Base-by-base conservation (phyloP, 1,140 invertebrate species). In the Uloborus diversus region DNA sequence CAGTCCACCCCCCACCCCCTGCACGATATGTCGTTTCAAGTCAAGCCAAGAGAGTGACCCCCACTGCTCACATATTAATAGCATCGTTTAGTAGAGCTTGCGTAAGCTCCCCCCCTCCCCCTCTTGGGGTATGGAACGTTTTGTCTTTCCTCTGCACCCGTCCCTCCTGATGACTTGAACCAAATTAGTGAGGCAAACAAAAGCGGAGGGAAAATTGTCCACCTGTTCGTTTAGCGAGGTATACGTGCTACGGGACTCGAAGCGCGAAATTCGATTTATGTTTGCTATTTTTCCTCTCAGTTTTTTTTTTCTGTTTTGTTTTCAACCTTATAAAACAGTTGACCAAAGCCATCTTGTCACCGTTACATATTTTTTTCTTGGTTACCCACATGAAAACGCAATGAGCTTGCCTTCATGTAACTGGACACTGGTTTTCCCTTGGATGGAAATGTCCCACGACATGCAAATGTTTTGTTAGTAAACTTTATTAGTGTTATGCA, bases 51-150 rank as follows among this genome's bases (percentile, higher is more conserved):
- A 47, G 27, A 47, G 37, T 25, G 49, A 14, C 25, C 59, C 23
- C 32, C 17, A 42, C 62, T 78, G 73, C 73, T 78, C 73, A 78
- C 73, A 78, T 78, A 78, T 78, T 78, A 78, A 78, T 78, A 66
- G 73, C 73, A 30, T 78, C 73, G 73, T 78, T 78, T 78, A 78
- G 73, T 78, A 78, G 30, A 28, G 59, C 73, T 78, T 78, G 73
- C 73, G 62, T 78, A 78, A 78, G 73, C 30, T 66, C 57, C 42
- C 30, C 20, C n/a, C 35, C 35, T 27, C 49, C 49, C 49, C 49
- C 49, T 9, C n/a, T 20, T 7, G 30, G n/a, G 73, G 37, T 25
- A 25, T 42, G 33, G 71, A 33, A 28, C 28, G 37, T 57, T 37
- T 42, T 62, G 62, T 66, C 66, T 65, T 65, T 49, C 66, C 62